Evolutionary conservation across 2,797 vertebrate genomes (phyloP), one percentile per base, ranked within the genome.

Genomic region (Phrynocephalus guinanensis): DNA sequence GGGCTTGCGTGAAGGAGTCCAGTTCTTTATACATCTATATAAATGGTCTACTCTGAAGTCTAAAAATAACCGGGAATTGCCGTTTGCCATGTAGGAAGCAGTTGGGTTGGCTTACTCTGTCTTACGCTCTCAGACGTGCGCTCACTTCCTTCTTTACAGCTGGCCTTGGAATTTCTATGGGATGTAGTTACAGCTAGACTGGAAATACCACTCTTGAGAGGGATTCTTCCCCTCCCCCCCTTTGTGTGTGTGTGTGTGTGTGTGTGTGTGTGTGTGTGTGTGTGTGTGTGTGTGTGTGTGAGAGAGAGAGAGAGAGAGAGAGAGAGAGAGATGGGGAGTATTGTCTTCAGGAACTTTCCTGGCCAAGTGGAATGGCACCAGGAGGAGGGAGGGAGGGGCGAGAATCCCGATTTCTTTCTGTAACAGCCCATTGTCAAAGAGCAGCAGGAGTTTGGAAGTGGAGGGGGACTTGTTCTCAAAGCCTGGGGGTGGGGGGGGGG

Each of bases 41-140:
- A 63, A 76, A 28, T 83, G 67, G 56, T 16, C 68, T 7, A 28
- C 2, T 60, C 67, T 20, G 44, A 33, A 4, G 10, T 5, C 77
- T 80, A 80, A 80, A 75, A 84, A 88, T 88, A 84, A 15, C 68
- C 33, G 16, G 1, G 67, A 63, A 26, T 73, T 11, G 52, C 2
- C 7, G 30, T 26, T 50, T 0, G 68, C 26, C 67, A 79, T 88
- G 73, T 80, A 50, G 68, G 78, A 84, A 66, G 70, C 63, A 24
- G 2, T 26, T 82, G 30, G 50, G 67, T 50, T 16, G 76, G 30
- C 86, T 16, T 30, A 50, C 24, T 28, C 75, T 30, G 60, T 26
- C 2, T 48, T 68, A 20, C 52, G 52, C 63, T 52, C 63, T 2
- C 1, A 18, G 44, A 38, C 28, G 15, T 52, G 82, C 6, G 6